These are phyloP conservation scores for Drosophila fulvimacula DNA, from an alignment of 2,888 invertebrate species.

Conservation along the genomic window DNA sequence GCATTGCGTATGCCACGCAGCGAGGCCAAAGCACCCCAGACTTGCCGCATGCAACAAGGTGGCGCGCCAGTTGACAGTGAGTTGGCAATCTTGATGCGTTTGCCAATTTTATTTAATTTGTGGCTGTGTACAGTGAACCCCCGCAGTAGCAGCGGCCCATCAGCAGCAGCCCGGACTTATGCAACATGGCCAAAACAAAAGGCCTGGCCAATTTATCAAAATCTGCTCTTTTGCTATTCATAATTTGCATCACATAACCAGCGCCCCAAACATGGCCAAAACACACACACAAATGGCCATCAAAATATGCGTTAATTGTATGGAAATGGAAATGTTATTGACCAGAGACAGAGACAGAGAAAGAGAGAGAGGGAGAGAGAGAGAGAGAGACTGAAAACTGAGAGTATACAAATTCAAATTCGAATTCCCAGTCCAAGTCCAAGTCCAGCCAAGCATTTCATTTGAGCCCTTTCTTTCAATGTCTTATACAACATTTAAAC, in stretches of 20 bases:
- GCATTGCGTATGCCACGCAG: slow-evolving; percentile 62
- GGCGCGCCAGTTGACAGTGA: slow-evolving; percentile 16
- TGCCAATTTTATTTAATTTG: slow-evolving; percentile 5
- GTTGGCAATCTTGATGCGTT: slow-evolving; percentile 13
- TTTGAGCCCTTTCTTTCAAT: slow-evolving; percentile 66
- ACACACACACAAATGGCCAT: slow-evolving; percentile 9
- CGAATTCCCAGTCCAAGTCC: background rate
- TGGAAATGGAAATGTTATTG: slow-evolving; percentile 75
- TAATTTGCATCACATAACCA: slow-evolving; percentile 78
- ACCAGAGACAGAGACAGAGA: slow-evolving; percentile 19
- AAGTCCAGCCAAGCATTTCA: slow-evolving; percentile 55
- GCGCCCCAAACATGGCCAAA: slow-evolving; percentile 50
- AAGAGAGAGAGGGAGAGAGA: background rate
- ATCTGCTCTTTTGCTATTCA: slow-evolving; percentile 62
- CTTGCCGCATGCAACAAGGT: slow-evolving; percentile 27
- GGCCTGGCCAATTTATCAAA: slow-evolving; percentile 66
- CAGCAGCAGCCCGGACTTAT: slow-evolving; percentile 29
- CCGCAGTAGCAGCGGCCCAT: slow-evolving; percentile 3
- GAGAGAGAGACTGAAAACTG: background rate
- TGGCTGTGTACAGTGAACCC: slow-evolving; percentile 5
- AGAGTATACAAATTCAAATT: slow-evolving; percentile 1
- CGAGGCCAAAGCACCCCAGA: slow-evolving; percentile 56
- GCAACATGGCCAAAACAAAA: slow-evolving; percentile 42
- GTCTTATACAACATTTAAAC: slow-evolving; percentile 47
- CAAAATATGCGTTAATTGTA: slow-evolving; percentile 72